Percentiles rank a stretch among this genome's conserved stretches.
Conservation (phyloP, 2,797 vertebrate genomes). For the Enteromius mattozi region DNA sequence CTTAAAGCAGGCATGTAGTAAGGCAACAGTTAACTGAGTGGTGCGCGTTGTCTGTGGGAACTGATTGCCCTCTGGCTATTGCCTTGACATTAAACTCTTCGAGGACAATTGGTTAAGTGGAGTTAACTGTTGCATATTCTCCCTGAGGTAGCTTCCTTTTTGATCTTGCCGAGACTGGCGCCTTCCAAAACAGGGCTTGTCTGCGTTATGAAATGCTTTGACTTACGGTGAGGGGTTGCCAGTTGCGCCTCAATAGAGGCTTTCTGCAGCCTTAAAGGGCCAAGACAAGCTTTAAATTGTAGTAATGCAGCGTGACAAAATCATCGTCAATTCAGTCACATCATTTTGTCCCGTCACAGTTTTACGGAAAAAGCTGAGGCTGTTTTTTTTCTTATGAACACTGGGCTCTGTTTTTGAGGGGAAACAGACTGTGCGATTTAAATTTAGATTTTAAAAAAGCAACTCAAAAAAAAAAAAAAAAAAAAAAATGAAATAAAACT, state of each 20-base stretch:
- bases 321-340: conserved; percentile 60
- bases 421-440: background rate
- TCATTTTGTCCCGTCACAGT: conserved; percentile 32
- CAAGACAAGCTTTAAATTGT: conserved; percentile 67
- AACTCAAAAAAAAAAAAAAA: background rate
- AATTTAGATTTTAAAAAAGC: background rate
- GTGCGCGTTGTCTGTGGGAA: conserved; percentile 61
- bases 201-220: conserved; percentile 74
- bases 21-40: conserved; percentile 59
- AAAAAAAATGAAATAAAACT: background rate
- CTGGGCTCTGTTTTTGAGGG: background rate
- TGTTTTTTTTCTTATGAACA: background rate
- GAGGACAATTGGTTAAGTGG: conserved; percentile 82
- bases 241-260: conserved; percentile 67
- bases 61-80: conserved; percentile 60
- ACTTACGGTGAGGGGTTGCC: conserved; percentile 71
- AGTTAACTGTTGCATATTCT: conserved; percentile 81
- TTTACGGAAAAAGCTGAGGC: background rate
- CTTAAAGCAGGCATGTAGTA: conserved; percentile 46
- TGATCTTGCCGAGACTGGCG: conserved; percentile 87
- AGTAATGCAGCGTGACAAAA: conserved; percentile 66
- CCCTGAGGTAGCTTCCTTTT: conserved; percentile 83
- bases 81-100: conserved; percentile 67
- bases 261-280: conserved; percentile 65
- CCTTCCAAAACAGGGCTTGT: conserved; percentile 76